These are phyloP conservation scores for Cephus rjabovi DNA, from an alignment of 2,888 invertebrate genomes.

Conservation along the genomic window DNA sequence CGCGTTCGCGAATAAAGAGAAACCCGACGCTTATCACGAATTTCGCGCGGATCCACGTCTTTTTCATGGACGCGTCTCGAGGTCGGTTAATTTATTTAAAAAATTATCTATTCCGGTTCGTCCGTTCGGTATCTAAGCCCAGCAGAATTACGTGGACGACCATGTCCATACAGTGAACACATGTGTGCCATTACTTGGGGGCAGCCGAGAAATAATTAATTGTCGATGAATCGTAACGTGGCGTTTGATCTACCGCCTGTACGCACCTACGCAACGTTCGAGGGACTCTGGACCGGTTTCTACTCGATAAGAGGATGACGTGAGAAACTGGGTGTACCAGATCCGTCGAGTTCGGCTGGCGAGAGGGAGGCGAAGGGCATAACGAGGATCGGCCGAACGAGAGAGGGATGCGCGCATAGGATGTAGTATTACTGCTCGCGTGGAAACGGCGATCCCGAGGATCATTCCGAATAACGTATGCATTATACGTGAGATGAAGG, in stretches of 20 bases:
- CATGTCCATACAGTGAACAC: not conserved
- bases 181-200: not conserved
- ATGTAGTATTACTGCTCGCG: not conserved
- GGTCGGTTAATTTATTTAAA: not conserved
- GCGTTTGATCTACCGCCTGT: slow-evolving; percentile 4
- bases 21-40: not conserved
- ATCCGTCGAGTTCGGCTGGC: slow-evolving; percentile 26
- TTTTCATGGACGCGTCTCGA: not conserved
- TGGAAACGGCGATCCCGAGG: not conserved
- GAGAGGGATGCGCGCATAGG: not conserved
- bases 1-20: not conserved
- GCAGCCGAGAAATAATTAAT: not conserved
- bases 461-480: not conserved
- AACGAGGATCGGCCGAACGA: not conserved
- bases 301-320: slow-evolving; percentile 51
- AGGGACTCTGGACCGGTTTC: slow-evolving; percentile 37
- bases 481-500: not conserved
- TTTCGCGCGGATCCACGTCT: not conserved
- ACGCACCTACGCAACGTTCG: not conserved
- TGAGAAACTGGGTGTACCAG: slow-evolving; percentile 47
- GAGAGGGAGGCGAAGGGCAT: slow-evolving; percentile 6
- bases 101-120: not conserved
- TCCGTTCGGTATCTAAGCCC: too few species aligned
- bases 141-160: not conserved
- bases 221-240: not conserved